These are phyloP conservation scores for Metellina segmentata DNA, from an alignment of 2,888 invertebrate genomes.

Conservation along the genomic window DNA sequence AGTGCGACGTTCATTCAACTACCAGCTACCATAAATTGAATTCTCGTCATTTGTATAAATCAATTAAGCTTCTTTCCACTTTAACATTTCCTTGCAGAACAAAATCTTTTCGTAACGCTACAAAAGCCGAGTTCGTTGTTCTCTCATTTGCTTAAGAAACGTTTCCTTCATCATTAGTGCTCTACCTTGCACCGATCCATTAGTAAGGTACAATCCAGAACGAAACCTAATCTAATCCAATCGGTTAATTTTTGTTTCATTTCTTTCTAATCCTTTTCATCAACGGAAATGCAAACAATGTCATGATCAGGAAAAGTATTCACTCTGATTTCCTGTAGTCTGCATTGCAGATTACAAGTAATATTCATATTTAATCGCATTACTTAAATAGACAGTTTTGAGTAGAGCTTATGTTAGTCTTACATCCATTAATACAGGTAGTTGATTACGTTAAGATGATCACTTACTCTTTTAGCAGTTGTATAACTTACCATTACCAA, in stretches of 20 bases:
- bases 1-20: too few relatives aligned
- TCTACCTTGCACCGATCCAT: neutral
- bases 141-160: neutral
- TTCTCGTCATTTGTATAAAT: too few relatives aligned
- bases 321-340: neutral
- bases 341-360: neutral
- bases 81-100: too few relatives aligned
- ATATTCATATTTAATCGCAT: neutral
- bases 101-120: neutral
- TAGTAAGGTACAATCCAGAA: neutral
- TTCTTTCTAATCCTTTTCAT: neutral
- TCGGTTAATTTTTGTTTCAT: neutral
- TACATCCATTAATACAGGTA: too few relatives aligned
- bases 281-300: neutral
- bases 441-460: too few relatives aligned
- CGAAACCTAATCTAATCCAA: neutral
- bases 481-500: too few relatives aligned
- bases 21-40: too few relatives aligned
- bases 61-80: too few relatives aligned
- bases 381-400: too few relatives aligned
- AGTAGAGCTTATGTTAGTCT: too few relatives aligned
- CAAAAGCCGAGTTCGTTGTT: neutral
- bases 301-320: neutral
- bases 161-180: neutral
- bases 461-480: too few relatives aligned